Evolutionary conservation across 2,888 invertebrate genomes (phyloP).

Genomic region (Gandaritis pyraliata): DNA sequence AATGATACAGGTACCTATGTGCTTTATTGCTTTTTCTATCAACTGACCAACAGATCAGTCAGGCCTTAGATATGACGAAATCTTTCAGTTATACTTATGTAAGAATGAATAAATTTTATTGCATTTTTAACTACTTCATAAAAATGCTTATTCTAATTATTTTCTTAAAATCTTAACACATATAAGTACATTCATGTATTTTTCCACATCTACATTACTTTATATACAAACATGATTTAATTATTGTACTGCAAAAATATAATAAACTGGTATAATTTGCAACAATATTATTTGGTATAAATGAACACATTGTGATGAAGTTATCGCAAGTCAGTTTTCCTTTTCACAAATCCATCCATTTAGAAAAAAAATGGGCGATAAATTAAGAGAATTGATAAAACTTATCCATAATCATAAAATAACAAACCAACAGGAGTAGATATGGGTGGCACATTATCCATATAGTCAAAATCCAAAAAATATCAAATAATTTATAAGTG

Average conservation of each 20-base stretch:
- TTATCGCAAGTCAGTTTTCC: constrained; percentile 33
- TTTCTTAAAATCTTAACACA: constrained; percentile 47
- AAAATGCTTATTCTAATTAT: constrained; percentile 45
- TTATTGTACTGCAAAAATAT: constrained; percentile 53
- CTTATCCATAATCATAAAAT: background rate
- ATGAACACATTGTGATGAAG: constrained; percentile 80
- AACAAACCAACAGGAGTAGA: background rate
- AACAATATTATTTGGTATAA: constrained; percentile 73
- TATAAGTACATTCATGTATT: constrained; percentile 50
- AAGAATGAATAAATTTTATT: constrained; percentile 43
- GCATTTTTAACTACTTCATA: constrained; percentile 45
- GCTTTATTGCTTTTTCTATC: constrained; percentile 21
- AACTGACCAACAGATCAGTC: constrained; percentile 9
- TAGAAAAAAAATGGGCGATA: background rate
- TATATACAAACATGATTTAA: constrained; percentile 58
- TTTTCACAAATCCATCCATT: constrained; percentile 31
- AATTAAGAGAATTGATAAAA: background rate
- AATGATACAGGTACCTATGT: constrained; percentile 12
- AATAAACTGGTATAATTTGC: constrained; percentile 61
- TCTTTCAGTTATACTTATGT: constrained; percentile 19
- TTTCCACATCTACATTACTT: constrained; percentile 44
- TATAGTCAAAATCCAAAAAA: background rate
- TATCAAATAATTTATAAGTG: too few relatives aligned
- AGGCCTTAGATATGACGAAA: constrained; percentile 19
- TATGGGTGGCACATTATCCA: background rate